Base-by-base conservation (phyloP, 2,113 vertebrate genomes). In the Hypocryptadius cinnamomeus region DNA sequence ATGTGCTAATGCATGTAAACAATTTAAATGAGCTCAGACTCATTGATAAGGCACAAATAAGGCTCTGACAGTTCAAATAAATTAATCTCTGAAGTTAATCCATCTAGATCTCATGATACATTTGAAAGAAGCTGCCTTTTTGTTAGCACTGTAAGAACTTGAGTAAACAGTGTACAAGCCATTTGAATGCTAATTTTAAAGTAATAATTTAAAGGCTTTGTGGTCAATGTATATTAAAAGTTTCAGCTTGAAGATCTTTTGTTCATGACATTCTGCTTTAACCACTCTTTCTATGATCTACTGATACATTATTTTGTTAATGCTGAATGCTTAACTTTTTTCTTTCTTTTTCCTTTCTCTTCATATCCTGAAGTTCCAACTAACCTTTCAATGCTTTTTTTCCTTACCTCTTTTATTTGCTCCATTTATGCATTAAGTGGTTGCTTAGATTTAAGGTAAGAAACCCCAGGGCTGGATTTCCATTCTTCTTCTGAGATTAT, bases 391-490 rank as follows among this genome's bases (percentile, higher is more conserved):
- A 98, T 98, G 98, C 97, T 98, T 98, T 98, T 98, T 98, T 98
- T 97, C 98, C 98, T 98, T 98, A 98, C 98, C 97, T 98, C 97
- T 98, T 98, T 98, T 97, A 97, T 98, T 98, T 98, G 98, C 97
- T 98, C 96, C 98, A 98, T 98, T 97, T 98, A 98, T 98, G 98
- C 98, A 98, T 99, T 94, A 98, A 99, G 99, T 99, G 99, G 99
- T 99, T 99, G 98, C 99, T 99, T 98, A 99, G 99, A 98, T 99
- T 99, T 98, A 99, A 99, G 99, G 99, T 99, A 99, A 99, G 99
- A 98, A 97, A 98, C 96, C 95, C 95, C 97, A 98, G 97, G 97
- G 97, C 97, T 98, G 96, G 96, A 98, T 98, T 96, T 97, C 96
- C 97, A 98, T 98, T 97, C 94, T 97, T 97, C 95, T 95, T 97